These are phyloP conservation scores for Leptopilina syphax DNA, from an alignment of 2,888 invertebrate species.

Conservation along the genomic window DNA sequence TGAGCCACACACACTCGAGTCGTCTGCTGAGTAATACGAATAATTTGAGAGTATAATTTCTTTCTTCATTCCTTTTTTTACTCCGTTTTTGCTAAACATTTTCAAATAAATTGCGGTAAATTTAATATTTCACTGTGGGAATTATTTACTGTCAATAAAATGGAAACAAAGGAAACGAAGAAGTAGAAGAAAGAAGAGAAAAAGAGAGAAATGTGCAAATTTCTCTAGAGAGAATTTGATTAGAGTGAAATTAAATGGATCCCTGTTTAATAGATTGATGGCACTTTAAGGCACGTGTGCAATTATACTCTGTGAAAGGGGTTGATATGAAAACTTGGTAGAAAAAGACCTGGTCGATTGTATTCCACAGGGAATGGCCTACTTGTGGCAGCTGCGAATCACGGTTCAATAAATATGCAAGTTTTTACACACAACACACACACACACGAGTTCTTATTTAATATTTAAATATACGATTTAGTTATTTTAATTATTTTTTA, in stretches of 20 bases:
- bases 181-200: too few species aligned
- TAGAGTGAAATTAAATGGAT: not conserved
- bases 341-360: not conserved
- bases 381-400: constrained; percentile 57
- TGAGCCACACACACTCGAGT: too few species aligned
- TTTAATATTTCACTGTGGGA: not conserved
- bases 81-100: too few species aligned
- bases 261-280: constrained; percentile 4
- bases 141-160: not conserved
- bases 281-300: constrained; percentile 30
- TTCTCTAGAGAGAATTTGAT: not conserved
- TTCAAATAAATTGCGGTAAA: too few species aligned
- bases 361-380: constrained; percentile 46
- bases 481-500: too few species aligned
- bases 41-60: too few species aligned
- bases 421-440: constrained; percentile 18
- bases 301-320: not conserved
- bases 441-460: too few species aligned
- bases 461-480: too few species aligned
- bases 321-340: constrained; percentile 17
- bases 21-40: too few species aligned
- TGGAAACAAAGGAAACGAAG: not conserved
- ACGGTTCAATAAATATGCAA: constrained; percentile 57
- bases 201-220: not conserved
- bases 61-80: too few species aligned